Evolutionary conservation across 2,888 invertebrate species (phyloP).

Genomic region (Xylocampa areola): DNA sequence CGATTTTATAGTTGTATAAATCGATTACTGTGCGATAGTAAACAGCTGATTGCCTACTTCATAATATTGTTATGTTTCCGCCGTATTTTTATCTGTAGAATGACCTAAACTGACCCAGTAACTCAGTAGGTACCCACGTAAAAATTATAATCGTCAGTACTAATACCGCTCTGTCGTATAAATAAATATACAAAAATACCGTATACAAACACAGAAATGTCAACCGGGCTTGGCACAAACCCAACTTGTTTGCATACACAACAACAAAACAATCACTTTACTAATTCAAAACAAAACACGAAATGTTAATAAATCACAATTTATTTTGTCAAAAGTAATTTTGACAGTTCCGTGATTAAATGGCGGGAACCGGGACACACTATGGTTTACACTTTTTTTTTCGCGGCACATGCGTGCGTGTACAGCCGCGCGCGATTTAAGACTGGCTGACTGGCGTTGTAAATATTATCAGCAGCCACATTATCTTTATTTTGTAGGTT

Average conservation of each 20-base stretch:
- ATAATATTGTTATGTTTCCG: no score
- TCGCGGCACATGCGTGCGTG: conserved; percentile 25
- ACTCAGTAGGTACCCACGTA: no score
- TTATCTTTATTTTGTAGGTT: conserved; percentile 17
- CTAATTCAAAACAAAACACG: background rate
- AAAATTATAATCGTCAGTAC: no score
- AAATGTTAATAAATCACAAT: background rate
- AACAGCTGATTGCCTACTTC: no score
- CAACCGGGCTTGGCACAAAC: conserved; percentile 35
- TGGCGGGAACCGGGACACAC: conserved; percentile 38
- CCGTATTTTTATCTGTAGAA: no score
- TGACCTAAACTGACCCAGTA: no score
- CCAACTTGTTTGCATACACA: conserved; percentile 38
- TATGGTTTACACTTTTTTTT: conserved; percentile 21
- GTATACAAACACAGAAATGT: conserved; percentile 40
- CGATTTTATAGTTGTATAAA: no score
- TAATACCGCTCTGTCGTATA: no score
- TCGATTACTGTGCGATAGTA: no score
- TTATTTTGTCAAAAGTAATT: background rate
- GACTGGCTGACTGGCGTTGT: conserved; percentile 50
- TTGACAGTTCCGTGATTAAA: conserved; percentile 24
- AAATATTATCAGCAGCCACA: conserved; percentile 25
- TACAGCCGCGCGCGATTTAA: conserved; percentile 39
- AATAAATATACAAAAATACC: conserved; percentile 27
- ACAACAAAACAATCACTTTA: conserved; percentile 24